Percentiles rank a stretch among this genome's conserved stretches.
Conservation (phyloP, 1,140 invertebrate genomes). For the Agrypnia vestita region DNA sequence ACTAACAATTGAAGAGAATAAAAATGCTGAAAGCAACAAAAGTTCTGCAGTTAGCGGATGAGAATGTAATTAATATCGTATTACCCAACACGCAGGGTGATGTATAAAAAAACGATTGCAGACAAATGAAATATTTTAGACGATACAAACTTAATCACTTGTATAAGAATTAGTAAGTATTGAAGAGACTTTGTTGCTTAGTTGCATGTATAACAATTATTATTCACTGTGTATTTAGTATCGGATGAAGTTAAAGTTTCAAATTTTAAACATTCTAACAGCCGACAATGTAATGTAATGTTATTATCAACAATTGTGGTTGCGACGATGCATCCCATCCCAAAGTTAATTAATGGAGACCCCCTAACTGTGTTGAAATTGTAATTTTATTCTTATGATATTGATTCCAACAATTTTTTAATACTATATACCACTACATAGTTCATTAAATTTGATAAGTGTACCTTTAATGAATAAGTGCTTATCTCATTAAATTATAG, state of each 20-base stretch:
- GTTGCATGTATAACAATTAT: conserved; percentile 10
- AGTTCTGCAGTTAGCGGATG: neutral
- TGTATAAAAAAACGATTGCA: neutral
- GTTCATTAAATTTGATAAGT: no score
- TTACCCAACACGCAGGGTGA: neutral
- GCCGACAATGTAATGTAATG: no score
- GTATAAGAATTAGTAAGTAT: conserved; percentile 23
- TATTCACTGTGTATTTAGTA: neutral
- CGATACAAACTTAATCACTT: conserved; percentile 14
- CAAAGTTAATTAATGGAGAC: neutral
- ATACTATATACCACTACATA: no score
- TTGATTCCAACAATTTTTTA: neutral
- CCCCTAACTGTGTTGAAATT: neutral
- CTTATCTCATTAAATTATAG: conserved; percentile 1
- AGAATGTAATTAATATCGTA: conserved; percentile 11
- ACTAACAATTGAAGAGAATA: conserved; percentile 13
- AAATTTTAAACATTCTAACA: neutral
- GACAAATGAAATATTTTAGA: conserved; percentile 27
- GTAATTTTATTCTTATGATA: neutral
- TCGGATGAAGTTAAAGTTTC: conserved; percentile 1
- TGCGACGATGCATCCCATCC: neutral
- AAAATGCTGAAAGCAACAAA: neutral
- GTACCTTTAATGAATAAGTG: no score
- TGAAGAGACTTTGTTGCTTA: conserved; percentile 11
- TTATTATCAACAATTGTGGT: neutral